phyloP scores from a whole-genome alignment of 2,797 vertebrate genomes.

The Erithacus rubecula region DNA sequence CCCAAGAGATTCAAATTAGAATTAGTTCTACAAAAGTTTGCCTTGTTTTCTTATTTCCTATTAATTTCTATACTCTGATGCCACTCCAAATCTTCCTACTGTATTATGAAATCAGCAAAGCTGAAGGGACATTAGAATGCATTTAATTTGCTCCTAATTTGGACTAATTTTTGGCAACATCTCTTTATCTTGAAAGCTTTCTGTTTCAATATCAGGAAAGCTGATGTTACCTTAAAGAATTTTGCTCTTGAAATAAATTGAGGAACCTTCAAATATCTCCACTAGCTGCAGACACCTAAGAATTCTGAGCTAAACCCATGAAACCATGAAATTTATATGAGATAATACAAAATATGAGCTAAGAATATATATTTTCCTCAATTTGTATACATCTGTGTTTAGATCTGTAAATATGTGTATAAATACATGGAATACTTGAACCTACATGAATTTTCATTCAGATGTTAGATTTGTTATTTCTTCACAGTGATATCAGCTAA shows the following conservation, averaged over 20 bases:
- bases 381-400: fast-evolving
- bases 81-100: neutral
- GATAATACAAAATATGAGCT: neutral
- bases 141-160: neutral
- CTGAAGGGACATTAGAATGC: neutral
- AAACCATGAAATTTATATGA: neutral
- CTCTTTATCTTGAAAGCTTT: neutral
- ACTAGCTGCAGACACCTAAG: neutral
- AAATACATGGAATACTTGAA: neutral
- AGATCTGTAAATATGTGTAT: neutral
- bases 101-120: neutral
- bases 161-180: neutral
- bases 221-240: neutral
- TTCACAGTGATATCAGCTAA: neutral
- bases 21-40: neutral
- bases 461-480: neutral
- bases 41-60: neutral
- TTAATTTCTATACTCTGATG: neutral
- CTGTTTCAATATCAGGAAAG: neutral
- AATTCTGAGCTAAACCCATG: neutral
- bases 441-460: neutral
- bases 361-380: neutral
- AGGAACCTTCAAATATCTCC: neutral
- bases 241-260: neutral
- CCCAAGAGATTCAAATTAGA: neutral